Percentiles rank a stretch among this genome's conserved stretches.
Conservation (phyloP, 2,797 vertebrate species). For the Micropoecilia bifurca region DNA sequence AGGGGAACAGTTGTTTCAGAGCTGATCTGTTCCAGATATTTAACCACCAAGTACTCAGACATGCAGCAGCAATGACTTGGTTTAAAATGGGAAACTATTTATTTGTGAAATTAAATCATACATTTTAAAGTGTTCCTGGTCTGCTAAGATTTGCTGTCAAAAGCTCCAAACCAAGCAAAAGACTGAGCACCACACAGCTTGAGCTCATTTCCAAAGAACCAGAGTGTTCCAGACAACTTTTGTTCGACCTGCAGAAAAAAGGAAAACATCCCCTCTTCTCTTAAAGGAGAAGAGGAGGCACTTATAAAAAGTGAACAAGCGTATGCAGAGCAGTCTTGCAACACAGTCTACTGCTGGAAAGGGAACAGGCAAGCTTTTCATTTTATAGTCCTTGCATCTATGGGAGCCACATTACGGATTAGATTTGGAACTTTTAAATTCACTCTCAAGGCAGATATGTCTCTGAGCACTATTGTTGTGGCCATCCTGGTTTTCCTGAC, state of each 20-base stretch:
- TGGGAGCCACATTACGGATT: background rate
- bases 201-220: background rate
- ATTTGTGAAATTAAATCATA: background rate
- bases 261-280: background rate
- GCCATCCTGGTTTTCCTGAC: slow-evolving; percentile 36
- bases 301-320: background rate
- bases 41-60: background rate
- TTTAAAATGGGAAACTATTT: background rate
- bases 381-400: background rate
- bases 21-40: background rate
- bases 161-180: background rate
- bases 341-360: slow-evolving; percentile 1
- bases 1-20: background rate
- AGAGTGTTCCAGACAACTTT: background rate
- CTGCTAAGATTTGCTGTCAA: background rate
- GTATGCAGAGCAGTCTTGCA: slow-evolving; percentile 1
- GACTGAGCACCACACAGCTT: background rate
- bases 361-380: background rate
- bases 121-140: background rate
- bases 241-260: background rate
- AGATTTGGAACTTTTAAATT: background rate
- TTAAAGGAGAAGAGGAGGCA: slow-evolving; percentile 23
- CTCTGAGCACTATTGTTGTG: slow-evolving; percentile 8
- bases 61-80: background rate
- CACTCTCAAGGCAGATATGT: slow-evolving; percentile 34